Base-by-base conservation (phyloP, 1,140 invertebrate species). In the Trichonephila clavipes region DNA sequence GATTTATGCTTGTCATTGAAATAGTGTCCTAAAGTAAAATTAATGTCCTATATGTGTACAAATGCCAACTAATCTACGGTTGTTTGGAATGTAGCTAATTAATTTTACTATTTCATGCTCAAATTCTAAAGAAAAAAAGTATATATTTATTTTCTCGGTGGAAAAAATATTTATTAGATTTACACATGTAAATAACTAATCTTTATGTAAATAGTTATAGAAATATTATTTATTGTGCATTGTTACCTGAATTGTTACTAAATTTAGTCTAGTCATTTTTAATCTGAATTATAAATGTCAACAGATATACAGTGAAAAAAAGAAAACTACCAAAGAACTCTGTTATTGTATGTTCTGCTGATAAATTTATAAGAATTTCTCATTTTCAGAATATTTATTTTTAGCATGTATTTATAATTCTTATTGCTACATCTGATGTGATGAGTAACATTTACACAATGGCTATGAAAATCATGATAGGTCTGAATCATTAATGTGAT, bases 201-300 rank as follows among this genome's bases (percentile, higher is more conserved):
- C 66, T 69, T 92, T 92, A 85, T 92, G 81, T 85, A 92, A 85
- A 92, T 85, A 92, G 61, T 51, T 90, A 24, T 40, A 92, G n/a
- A 62, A 64, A 44, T 12, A 34, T 85, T 44, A 51, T 90, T 59
- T 72, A 40, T 34, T 81, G 69, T 77, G 44, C 21, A 77, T 24
- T 90, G 24, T 34, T 21, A 92, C 24, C 51, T 92, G 81, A 82
- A 58, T 82, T 90, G 58, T 69, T 82, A 83, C 61, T 90, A 81
- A 81, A 90, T 90, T 90, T 92, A 92, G 90, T 92, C 90, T 92
- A 92, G 90, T 92, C 90, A 92, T 92, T 92, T 92, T 92, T 40
- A 66, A 83, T 77, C 72, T 34, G 28, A 77, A 40, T 77, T 34
- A 28, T 18, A 34, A 18, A 12, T 77, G 34, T 77, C 72, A 40